Evolutionary conservation across 2,797 vertebrate species (phyloP), one percentile per base, ranked within the genome.

Genomic region (Picus viridis): DNA sequence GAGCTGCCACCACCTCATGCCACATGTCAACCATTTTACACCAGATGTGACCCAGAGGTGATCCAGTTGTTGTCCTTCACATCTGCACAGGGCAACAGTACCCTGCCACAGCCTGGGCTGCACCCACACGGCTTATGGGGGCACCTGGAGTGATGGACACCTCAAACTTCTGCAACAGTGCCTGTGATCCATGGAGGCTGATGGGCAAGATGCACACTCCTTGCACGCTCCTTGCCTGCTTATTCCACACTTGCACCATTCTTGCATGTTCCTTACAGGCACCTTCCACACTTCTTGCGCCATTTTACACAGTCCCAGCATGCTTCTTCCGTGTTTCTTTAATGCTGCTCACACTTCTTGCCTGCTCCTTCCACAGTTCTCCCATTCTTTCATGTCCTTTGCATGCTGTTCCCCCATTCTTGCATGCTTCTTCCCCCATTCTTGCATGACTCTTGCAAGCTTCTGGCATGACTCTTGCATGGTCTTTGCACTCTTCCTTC

Each of bases 171-270:
- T 23, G 36, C 45, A 22, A 36, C 57, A 34, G 29, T 6, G 10
- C 16, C 34, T 39, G 49, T 2, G 2, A 7, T 6, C 49, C 6
- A 8, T 0, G 4, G 27, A 54, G 78, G 32, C n/a, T 67, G 47
- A 23, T 6, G 51, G 30, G 14, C 3, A 7, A 30, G 30, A 23
- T 1, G 2, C 11, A 1, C 0, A 4, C 41, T 49, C n/a, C 19
- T 36, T 29, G 22, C n/a, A 16, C 4, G 6, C 22, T 49, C 20
- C 27, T 18, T 56, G 16, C 15, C 16, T 29, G 27, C 54, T 29
- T 56, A 15, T 56, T 51, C 49, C 49, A 51, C 23, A 24, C 49
- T 51, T 56, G 9, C 27, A 30, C 54, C 54, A 56, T 41, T 56
- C 54, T 29, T 56, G 3, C 23, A 10, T 56, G 54, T 29, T 36